Evolutionary conservation across 2,888 invertebrate species (phyloP), one percentile per base, ranked within the genome.

Genomic region (Bugulina stolonifera): DNA sequence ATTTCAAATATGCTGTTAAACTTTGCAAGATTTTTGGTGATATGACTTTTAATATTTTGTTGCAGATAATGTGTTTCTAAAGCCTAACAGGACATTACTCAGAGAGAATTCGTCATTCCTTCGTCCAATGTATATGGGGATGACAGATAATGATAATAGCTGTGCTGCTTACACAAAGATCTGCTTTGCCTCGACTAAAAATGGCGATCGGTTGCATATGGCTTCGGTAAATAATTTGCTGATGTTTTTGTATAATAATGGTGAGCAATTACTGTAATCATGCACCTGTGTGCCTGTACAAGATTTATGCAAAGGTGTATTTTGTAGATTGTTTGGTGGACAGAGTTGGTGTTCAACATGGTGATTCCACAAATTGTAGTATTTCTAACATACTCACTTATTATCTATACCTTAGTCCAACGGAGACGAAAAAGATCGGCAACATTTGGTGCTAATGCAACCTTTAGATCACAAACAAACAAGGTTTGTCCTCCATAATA

Each of bases 41-140:
- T n/a, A n/a, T n/a, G n/a, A n/a, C n/a, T n/a, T n/a, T n/a, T n/a
- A n/a, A n/a, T 57, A 57, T 27, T 57, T 57, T 57, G 5, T 27
- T 5, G n/a, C 32, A 64, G 64, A 64, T 32, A 14, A 25, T 14
- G 22, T 22, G 32, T 10, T 14, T 27, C 32, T 64, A 10, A 64
- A 34, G n/a, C 64, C 64, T 2, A 64, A 64, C 64, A 27, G 22
- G 14, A 64, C 64, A 32, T 14, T 64, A 32, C 64, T 64, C 5
- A 10, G 3, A 3, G 29, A 64, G 27, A 64, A 64, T 32, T 32
- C 64, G 14, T 5, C 10, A 5, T 27, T 25, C 32, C 32, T 25
- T 32, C 34, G 5, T 14, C 64, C 64, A 14, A 32, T 64, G n/a
- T 64, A 64, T 32, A 5, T 64, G 14, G 57, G 18, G 18, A 5